Base-by-base conservation (phyloP, 1,140 invertebrate species). In the Lepidurus apus region DNA sequence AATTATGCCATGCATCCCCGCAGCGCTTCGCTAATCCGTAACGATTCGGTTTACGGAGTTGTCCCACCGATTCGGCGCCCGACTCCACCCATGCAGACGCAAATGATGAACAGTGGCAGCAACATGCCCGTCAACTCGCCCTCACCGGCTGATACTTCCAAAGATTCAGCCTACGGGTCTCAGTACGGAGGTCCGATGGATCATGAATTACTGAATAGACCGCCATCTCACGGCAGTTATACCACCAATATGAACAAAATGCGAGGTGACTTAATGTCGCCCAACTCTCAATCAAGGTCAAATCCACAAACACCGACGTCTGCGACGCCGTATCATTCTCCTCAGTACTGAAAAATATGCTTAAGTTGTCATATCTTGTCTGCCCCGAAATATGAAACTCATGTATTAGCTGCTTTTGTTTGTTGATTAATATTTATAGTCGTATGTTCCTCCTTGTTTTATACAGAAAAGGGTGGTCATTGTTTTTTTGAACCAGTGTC, bases 121-220 rank as follows among this genome's bases (percentile, higher is more conserved):
- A 65, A 65, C 21, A n/a, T 65, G 53, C 53, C 53, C 53, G 53
- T 65, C 9, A 65, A 65, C 21, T 65, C 77, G 10, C 45, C 74
- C 5, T 78, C 77, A 7, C 77, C 77, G 8, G 65, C 44, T n/a
- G 77, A 78, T 43, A 78, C 77, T 26, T 78, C 77, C 7, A 78
- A 78, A 65, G 77, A 78, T 74, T 78, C 77, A 6, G 77, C 77
- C 34, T 78, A 78, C 65, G 77, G 77, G 74, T 78, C 77, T 7
- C 43, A 73, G 9, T 65, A 73, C 24, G 77, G 53, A 5, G 65
- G 13, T 74, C 42, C 53, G 2, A 45, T 42, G 7, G 44, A 78
- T 77, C 76, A 45, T 45, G 44, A 77, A 10, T 44, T 76, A 17
- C 43, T 47, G 7, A 76, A 76, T 42, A 17, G 26, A 9, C 76